Percentiles rank a stretch among this genome's conserved stretches.
These are phyloP conservation scores for Anguilla marmorata DNA, from an alignment of 2,797 vertebrate species.

Conservation along the genomic window DNA sequence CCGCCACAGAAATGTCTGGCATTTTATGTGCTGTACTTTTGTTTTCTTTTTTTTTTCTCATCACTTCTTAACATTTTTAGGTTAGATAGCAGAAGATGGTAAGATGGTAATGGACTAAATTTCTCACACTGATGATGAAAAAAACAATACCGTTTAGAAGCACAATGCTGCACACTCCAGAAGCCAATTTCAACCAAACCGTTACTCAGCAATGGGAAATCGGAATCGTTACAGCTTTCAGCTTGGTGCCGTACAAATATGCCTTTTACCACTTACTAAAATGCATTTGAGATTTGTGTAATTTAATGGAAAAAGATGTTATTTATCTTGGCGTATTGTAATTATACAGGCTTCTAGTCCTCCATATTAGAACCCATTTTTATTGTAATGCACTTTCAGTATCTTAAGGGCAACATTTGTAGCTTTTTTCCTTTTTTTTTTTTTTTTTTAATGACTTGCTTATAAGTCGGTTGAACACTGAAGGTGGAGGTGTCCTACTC, in stretches of 20 bases:
- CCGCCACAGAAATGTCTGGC: background rate
- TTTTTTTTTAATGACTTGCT: slow-evolving; percentile 8
- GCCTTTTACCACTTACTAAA: slow-evolving; percentile 44
- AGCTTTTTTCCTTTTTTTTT: slow-evolving; percentile 45
- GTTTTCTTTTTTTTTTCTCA: background rate
- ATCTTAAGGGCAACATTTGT: slow-evolving; percentile 40
- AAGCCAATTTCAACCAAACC: slow-evolving; percentile 22
- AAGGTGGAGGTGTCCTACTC: slow-evolving; percentile 49
- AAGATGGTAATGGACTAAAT: background rate
- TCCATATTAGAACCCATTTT: slow-evolving; percentile 42
- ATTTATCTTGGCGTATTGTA: slow-evolving; percentile 45
- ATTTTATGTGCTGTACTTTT: background rate
- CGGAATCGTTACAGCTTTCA: slow-evolving; percentile 17
- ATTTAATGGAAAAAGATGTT: slow-evolving; percentile 48
- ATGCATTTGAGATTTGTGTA: slow-evolving; percentile 54
- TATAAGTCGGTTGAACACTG: slow-evolving; percentile 52
- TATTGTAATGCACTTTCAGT: slow-evolving; percentile 66
- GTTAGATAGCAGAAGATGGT: background rate
- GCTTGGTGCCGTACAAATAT: slow-evolving; percentile 34
- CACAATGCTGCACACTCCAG: slow-evolving; percentile 1
- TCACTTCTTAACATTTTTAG: background rate
- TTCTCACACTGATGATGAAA: slow-evolving; percentile 2
- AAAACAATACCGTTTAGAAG: background rate
- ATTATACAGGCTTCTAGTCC: slow-evolving; percentile 55
- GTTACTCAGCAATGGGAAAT: slow-evolving; percentile 16